Percentiles rank a stretch among this genome's conserved stretches.
phyloP scores from a whole-genome alignment of 1,140 invertebrate species.

The Drosophila ambigua region DNA sequence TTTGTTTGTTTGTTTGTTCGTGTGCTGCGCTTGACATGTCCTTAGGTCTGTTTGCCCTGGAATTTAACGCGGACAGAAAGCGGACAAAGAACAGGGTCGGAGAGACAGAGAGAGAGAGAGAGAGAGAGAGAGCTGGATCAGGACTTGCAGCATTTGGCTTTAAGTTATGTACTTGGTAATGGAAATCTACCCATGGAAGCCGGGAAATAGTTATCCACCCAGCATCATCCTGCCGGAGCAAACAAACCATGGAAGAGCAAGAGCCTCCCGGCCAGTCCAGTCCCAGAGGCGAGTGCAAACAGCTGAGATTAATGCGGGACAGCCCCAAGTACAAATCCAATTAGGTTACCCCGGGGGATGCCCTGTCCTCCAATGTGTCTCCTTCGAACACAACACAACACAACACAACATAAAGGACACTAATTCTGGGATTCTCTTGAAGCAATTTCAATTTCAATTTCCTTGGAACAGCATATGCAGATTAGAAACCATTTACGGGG shows the following conservation, averaged over 20 bases:
- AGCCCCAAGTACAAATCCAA: conserved; percentile 1
- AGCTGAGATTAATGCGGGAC: conserved; percentile 42
- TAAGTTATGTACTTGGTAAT: conserved; percentile 76
- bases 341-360: too few relatives aligned
- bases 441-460: conserved; percentile 53
- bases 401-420: conserved; percentile 10
- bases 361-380: too few relatives aligned
- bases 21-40: conserved; percentile 78
- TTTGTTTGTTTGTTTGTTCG: conserved; percentile 61
- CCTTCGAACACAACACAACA: too few relatives aligned
- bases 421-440: not conserved
- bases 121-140: not conserved
- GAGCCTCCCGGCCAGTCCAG: too few relatives aligned
- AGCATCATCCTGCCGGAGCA: conserved; percentile 34
- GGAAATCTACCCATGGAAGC: conserved; percentile 38
- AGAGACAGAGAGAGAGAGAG: too few relatives aligned
- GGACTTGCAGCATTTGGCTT: conserved; percentile 50
- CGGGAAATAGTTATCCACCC: not conserved
- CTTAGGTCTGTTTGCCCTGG: conserved; percentile 76
- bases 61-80: conserved; percentile 61
- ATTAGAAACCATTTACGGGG: conserved; percentile 44
- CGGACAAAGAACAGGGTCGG: not conserved
- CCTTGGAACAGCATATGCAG: conserved; percentile 33
- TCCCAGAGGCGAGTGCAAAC: conserved; percentile 26
- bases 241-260: conserved; percentile 36